These are phyloP conservation scores for Pluvianellus socialis DNA, from an alignment of 2,113 vertebrate species.

Conservation along the genomic window DNA sequence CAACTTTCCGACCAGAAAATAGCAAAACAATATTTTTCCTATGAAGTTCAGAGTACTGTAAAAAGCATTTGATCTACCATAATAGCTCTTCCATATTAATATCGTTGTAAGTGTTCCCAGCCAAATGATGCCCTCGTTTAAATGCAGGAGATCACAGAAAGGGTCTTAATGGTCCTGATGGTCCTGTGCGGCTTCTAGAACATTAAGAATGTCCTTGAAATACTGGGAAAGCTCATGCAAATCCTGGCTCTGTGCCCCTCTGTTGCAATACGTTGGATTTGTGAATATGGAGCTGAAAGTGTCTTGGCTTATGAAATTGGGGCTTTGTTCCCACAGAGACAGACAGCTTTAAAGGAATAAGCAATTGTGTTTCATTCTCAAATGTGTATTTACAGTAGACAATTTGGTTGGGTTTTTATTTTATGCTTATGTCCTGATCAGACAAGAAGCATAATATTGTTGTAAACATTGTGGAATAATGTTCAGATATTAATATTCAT, in stretches of 20 bases:
- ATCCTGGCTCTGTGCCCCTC: neutral
- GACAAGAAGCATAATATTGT: neutral
- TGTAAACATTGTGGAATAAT: neutral
- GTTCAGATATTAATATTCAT: neutral
- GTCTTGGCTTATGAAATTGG: neutral
- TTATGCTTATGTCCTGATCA: neutral
- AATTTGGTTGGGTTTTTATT: neutral
- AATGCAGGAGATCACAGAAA: neutral
- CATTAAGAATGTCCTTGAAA: slow-evolving; percentile 20
- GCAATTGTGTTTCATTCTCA: neutral
- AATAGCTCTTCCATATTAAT: neutral
- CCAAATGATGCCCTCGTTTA: neutral
- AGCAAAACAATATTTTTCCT: neutral
- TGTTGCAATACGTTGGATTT: neutral
- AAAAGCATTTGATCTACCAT: neutral
- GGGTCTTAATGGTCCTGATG: neutral
- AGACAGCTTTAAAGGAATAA: neutral
- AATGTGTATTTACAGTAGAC: neutral
- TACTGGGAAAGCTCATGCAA: neutral
- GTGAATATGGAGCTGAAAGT: neutral
- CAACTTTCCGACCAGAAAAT: neutral
- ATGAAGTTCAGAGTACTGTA: neutral
- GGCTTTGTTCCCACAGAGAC: neutral
- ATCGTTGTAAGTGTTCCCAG: neutral
- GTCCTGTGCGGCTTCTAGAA: neutral